These are phyloP conservation scores for Cyclophora punctaria DNA, from an alignment of 2,888 invertebrate species.

Conservation along the genomic window DNA sequence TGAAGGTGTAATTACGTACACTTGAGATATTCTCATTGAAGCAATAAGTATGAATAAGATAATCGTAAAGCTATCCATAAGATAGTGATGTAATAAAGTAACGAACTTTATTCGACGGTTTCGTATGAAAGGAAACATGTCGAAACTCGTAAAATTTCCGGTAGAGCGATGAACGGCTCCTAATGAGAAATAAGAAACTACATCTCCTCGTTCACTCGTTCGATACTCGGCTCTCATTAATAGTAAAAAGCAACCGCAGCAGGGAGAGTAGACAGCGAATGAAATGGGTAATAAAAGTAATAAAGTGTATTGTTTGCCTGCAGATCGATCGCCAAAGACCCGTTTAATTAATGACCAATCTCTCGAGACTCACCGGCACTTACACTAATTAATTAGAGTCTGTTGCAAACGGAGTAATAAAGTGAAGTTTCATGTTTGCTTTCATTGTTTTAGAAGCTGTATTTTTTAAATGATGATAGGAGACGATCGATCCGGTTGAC, in stretches of 20 bases:
- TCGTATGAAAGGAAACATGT: neutral
- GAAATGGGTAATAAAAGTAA: conserved; percentile 63
- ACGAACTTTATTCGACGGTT: too few species aligned
- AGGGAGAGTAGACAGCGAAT: conserved; percentile 41
- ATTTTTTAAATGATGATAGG: conserved; percentile 26
- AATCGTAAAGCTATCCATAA: too few species aligned
- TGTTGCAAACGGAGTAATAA: conserved; percentile 50
- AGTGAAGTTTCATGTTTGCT: conserved; percentile 46
- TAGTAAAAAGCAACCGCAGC: conserved; percentile 40
- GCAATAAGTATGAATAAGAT: too few species aligned
- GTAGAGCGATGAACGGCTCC: conserved; percentile 14
- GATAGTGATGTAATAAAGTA: too few species aligned
- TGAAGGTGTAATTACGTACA: too few species aligned
- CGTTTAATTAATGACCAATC: conserved; percentile 71
- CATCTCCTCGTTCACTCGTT: conserved; percentile 24
- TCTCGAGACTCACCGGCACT: conserved; percentile 69
- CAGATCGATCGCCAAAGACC: conserved; percentile 65
- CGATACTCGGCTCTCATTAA: conserved; percentile 32
- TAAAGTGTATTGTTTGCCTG: conserved; percentile 64
- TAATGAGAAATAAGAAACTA: conserved; percentile 25
- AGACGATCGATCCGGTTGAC: conserved; percentile 24
- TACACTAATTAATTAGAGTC: conserved; percentile 68
- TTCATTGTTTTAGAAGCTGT: conserved; percentile 39
- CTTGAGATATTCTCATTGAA: too few species aligned
- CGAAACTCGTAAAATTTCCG: conserved; percentile 15